phyloP scores from a whole-genome alignment of 2,888 invertebrate genomes.

The Ditylenchus weischeri region DNA sequence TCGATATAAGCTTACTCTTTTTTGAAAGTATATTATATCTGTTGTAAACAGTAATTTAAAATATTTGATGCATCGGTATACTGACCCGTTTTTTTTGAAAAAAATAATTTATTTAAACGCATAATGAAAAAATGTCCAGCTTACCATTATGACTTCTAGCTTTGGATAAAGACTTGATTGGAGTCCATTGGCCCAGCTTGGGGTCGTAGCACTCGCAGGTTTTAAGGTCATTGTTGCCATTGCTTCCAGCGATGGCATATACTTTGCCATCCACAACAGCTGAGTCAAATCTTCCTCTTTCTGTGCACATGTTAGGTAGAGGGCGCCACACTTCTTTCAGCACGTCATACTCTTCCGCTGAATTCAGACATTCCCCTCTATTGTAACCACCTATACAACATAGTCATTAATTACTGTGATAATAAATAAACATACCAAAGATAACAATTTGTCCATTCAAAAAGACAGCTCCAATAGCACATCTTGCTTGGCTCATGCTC shows the following conservation, averaged over 20 bases:
- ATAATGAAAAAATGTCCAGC: background rate
- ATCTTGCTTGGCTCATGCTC: slow-evolving; percentile 70
- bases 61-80: background rate
- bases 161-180: slow-evolving; percentile 37
- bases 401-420: no score
- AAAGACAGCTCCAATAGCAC: slow-evolving; percentile 74
- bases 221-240: slow-evolving; percentile 77
- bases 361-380: slow-evolving; percentile 75
- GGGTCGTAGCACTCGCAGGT: slow-evolving; percentile 70
- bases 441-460: slow-evolving; percentile 72
- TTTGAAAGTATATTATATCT: no score
- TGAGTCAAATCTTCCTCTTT: slow-evolving; percentile 76
- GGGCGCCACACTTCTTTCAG: slow-evolving; percentile 70
- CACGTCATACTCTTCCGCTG: slow-evolving; percentile 70
- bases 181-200: slow-evolving; percentile 62
- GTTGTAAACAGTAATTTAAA: no score
- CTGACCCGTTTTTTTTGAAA: no score
- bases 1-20: no score
- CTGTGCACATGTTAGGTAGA: slow-evolving; percentile 71
- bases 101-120: background rate
- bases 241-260: slow-evolving; percentile 72
- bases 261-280: slow-evolving; percentile 67
- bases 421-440: slow-evolving; percentile 68
- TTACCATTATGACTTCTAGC: slow-evolving; percentile 50
- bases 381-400: slow-evolving; percentile 71